A percentile compares a stretch with the other conserved stretches of the same genome.
Conservation (phyloP, 2,113 vertebrate species). For the Galbula dea region DNA sequence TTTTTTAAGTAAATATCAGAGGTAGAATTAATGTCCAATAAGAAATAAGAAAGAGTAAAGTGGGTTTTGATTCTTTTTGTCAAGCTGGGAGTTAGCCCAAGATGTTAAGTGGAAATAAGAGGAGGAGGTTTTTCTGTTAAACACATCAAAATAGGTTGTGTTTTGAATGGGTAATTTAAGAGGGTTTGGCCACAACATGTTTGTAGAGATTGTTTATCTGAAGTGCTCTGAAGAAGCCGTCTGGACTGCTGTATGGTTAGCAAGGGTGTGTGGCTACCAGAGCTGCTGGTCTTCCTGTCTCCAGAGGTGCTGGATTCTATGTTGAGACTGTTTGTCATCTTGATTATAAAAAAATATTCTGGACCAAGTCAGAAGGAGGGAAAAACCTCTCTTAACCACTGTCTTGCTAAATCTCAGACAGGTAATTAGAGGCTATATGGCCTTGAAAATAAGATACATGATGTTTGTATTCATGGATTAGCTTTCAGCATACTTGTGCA, state of each 20-base stretch:
- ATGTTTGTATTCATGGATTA: background rate
- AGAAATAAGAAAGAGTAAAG: background rate
- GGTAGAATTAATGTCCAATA: background rate
- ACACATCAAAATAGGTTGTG: background rate
- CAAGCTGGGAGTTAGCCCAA: background rate
- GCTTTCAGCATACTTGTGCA: background rate
- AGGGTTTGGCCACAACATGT: background rate
- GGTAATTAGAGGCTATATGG: background rate
- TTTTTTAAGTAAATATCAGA: background rate
- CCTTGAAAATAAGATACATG: background rate
- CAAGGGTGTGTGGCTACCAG: fast-evolving
- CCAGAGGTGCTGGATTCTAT: background rate
- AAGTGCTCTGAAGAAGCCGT: background rate
- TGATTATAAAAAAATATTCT: background rate
- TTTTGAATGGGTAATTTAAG: background rate
- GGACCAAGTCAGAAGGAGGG: background rate
- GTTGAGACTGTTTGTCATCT: background rate
- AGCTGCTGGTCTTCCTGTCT: background rate
- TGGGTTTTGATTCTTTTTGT: background rate
- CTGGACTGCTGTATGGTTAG: background rate
- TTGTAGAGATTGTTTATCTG: background rate
- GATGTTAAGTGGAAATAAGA: background rate
- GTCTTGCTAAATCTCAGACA: background rate
- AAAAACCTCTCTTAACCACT: background rate
- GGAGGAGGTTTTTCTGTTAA: background rate